phyloP scores from a whole-genome alignment of 2,113 vertebrate species.

The Bungarus multicinctus region DNA sequence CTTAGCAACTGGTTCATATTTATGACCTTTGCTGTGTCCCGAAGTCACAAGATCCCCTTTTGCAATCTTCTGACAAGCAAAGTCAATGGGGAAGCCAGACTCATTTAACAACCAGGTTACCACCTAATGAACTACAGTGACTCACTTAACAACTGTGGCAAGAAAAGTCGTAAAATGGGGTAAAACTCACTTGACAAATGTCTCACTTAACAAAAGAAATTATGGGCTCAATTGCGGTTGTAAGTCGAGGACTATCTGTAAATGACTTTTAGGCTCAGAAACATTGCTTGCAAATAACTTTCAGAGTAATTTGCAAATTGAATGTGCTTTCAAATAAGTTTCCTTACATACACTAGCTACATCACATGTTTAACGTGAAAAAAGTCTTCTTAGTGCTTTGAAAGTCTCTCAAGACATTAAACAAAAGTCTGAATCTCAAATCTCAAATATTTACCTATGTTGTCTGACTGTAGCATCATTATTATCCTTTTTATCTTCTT shows the following conservation, averaged over 20 bases:
- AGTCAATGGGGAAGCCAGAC: no score
- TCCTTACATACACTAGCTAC: background rate
- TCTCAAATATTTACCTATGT: background rate
- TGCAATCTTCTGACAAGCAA: no score
- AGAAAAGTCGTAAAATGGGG: no score
- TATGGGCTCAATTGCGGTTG: no score
- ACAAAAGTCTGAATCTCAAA: background rate
- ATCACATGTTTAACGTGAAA: background rate
- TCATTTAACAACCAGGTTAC: no score
- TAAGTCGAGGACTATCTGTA: background rate
- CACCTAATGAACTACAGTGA: no score
- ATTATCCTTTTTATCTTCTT: background rate
- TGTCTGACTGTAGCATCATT: background rate
- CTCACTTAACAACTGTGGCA: no score
- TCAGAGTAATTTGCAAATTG: background rate
- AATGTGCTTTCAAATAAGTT: background rate
- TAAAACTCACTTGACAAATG: no score
- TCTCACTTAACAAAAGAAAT: no score
- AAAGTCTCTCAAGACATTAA: background rate
- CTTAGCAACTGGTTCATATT: no score
- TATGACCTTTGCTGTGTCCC: no score
- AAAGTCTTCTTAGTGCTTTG: background rate
- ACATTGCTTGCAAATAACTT: background rate
- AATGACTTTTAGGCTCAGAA: background rate
- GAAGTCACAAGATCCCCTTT: no score